These are phyloP conservation scores for Chlamydotis undulata DNA, from an alignment of 2,113 vertebrate species.

Conservation along the genomic window DNA sequence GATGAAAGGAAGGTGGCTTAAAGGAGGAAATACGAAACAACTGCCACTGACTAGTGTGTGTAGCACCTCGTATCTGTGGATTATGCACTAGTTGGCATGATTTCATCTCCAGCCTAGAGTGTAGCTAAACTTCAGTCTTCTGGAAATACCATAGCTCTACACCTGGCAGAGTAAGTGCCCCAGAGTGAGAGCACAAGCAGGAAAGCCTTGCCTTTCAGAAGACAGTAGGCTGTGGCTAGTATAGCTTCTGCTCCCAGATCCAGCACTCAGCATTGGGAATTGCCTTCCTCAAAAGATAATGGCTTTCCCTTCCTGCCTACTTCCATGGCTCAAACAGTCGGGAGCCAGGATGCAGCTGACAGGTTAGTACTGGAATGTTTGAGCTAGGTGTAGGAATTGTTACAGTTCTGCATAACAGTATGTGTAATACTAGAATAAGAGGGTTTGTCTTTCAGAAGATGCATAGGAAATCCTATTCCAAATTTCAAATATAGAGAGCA, in stretches of 20 bases:
- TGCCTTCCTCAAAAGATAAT: not conserved
- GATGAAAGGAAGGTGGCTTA: not conserved
- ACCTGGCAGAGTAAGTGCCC: not conserved
- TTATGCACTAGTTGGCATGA: fast-evolving
- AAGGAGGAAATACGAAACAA: not conserved
- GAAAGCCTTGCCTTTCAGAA: not conserved
- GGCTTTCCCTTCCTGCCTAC: not conserved
- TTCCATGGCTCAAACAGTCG: not conserved
- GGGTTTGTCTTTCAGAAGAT: not conserved
- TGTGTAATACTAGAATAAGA: not conserved
- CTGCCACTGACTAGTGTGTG: not conserved
- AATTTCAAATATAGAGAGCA: not conserved
- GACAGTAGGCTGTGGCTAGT: not conserved
- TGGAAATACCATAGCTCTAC: not conserved
- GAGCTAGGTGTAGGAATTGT: not conserved
- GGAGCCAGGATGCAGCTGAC: not conserved
- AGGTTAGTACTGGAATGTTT: not conserved
- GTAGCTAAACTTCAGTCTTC: not conserved
- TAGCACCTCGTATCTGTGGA: not conserved
- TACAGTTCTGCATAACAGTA: not conserved
- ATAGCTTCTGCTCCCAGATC: not conserved
- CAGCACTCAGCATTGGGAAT: not conserved
- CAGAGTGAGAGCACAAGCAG: not conserved
- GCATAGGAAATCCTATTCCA: not conserved
- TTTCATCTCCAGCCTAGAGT: not conserved